Evolutionary conservation across 2,113 vertebrate species (phyloP), one percentile per base, ranked within the genome.

Genomic region (Chaetops frenatus): DNA sequence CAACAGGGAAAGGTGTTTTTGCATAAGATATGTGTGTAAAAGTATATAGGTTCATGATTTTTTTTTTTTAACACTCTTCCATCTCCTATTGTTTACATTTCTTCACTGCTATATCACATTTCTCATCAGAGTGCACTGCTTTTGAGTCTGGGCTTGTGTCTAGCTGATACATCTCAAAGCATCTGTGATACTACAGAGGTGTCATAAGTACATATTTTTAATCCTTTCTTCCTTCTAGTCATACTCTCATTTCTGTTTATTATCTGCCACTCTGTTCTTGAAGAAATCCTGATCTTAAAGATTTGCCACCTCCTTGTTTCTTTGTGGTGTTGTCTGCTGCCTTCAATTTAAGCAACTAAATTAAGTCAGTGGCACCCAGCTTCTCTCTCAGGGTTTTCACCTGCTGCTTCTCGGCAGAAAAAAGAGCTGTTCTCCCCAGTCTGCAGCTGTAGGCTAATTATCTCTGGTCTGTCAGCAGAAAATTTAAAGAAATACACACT

Each of bases 361-460:
- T 95, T 93, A 96, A 96, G 74, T 88, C 92, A 94, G 93, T 90
- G 57, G 90, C 92, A 94, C 80, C 79, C 90, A 96, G 67, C 88
- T 96, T 95, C 85, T 96, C 91, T 91, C 86, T 81, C 86, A 42
- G 84, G 64, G 64, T 44, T 96, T 94, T 95, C 92, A 94, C 93
- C 82, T 96, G 93, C 90, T 95, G 81, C 90, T 94, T 90, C 92
- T 78, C 83, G 92, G 36, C 85, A 94, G 86, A 74, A 90, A 86
- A 96, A 82, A 93, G 74, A 94, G 58, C 79, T 29, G 85, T 35
- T 90, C 79, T 93, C 67, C 85, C 64, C 71, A 95, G 60, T 33
- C 82, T 90, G 93, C 96, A 96, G 94, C 96, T 97, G 95, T 90
- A 24, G 57, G 94, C 76, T 95, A 96, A 96, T 97, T 96, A 96